A percentile compares a stretch with the other conserved stretches of the same genome.
Conservation (phyloP, 2,113 vertebrate genomes). For the Indri indri region DNA sequence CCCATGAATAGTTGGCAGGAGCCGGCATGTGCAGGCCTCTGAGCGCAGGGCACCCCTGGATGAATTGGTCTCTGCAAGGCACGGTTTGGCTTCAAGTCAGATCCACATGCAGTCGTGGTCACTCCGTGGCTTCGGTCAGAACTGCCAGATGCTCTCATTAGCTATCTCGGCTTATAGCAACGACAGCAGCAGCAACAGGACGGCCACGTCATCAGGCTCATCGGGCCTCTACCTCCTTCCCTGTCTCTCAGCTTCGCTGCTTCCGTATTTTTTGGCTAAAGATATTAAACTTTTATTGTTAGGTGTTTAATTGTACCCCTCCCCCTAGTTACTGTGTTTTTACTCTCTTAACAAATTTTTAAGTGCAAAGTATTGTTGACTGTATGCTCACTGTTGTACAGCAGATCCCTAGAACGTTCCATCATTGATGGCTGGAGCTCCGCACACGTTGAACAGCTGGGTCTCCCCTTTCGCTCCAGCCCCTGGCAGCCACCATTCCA, state of each 20-base stretch:
- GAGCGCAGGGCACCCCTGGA: not conserved
- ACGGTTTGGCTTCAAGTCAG: not conserved
- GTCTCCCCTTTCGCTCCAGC: too few species aligned
- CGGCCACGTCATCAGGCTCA: rapidly evolving
- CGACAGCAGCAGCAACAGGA: rapidly evolving
- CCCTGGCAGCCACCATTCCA: too few species aligned
- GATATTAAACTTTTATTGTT: too few species aligned
- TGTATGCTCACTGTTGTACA: not conserved
- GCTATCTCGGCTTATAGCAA: rapidly evolving
- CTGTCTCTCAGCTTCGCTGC: not conserved
- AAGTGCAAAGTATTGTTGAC: not conserved
- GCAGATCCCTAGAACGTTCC: not conserved
- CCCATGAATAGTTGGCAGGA: not conserved
- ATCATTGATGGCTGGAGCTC: not conserved
- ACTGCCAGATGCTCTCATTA: not conserved
- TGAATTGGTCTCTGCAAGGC: not conserved
- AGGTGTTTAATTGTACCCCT: not conserved
- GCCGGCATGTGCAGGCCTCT: not conserved
- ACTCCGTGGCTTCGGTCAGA: rapidly evolving
- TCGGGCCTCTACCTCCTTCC: rapidly evolving
- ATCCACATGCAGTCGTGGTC: not conserved
- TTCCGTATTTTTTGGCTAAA: not conserved
- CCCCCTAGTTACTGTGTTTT: not conserved
- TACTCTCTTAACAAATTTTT: too few species aligned
- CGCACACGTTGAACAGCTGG: not conserved